Conservation (phyloP, 2,113 vertebrate genomes). For the Pelecanoides urinatrix region DNA sequence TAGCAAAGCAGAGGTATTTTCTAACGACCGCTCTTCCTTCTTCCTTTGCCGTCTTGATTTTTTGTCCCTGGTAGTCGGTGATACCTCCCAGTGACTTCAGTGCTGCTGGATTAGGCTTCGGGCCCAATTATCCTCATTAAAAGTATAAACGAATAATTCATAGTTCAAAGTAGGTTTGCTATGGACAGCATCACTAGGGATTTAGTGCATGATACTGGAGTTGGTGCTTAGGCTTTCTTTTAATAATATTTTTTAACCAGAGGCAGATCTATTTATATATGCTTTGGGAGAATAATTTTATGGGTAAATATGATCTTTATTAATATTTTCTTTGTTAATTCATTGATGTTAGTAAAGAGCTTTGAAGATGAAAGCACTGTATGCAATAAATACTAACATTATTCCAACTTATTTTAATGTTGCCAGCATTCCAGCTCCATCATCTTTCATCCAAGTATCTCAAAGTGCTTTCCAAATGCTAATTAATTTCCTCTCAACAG, state of each 20-base stretch:
- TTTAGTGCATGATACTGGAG: neutral
- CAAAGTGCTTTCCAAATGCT: conserved; percentile 16
- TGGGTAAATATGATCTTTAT: conserved; percentile 33
- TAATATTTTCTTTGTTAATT: conserved; percentile 56
- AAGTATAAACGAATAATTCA: neutral
- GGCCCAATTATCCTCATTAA: neutral
- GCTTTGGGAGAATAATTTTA: conserved; percentile 27
- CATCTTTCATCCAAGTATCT: conserved; percentile 30
- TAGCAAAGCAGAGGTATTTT: neutral
- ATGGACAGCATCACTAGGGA: neutral
- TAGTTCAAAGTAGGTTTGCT: neutral
- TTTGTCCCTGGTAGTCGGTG: neutral
- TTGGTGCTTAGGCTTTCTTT: neutral
- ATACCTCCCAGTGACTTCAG: neutral
- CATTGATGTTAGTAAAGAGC: neutral
- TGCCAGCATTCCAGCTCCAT: conserved; percentile 17
- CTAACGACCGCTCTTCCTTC: neutral
- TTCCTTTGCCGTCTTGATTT: neutral
- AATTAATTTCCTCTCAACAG: conserved; percentile 28
- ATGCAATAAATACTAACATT: conserved; percentile 48
- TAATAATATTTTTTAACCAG: neutral
- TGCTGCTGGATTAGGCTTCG: neutral
- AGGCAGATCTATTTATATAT: conserved; percentile 18
- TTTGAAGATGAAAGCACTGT: conserved; percentile 49
- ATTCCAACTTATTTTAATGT: conserved; percentile 23